Evolutionary conservation across 2,888 invertebrate genomes (phyloP).

Genomic region (Meliscaeva auricollis): DNA sequence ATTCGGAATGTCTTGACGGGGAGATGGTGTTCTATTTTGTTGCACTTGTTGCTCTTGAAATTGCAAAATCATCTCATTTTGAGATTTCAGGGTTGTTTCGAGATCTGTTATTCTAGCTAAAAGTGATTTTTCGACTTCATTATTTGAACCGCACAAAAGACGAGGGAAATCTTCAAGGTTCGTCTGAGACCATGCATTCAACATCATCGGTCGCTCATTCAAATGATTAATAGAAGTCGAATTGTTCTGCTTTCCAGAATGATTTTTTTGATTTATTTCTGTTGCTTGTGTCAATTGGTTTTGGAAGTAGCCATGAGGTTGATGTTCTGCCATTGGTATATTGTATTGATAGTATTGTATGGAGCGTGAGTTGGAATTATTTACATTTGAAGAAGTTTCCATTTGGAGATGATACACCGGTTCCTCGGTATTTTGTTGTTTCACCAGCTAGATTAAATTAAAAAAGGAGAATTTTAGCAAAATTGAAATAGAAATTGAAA

Average conservation of each 20-base stretch:
- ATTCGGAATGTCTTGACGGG: slow-evolving; percentile 50
- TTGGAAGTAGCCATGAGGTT: not conserved
- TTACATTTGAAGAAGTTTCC: not conserved
- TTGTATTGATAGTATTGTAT: slow-evolving; percentile 15
- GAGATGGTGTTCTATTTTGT: slow-evolving; percentile 11
- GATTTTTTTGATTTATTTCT: not conserved
- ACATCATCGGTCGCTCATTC: slow-evolving; percentile 27
- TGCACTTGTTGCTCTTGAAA: not conserved
- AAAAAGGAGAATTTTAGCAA: not conserved
- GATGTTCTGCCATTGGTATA: slow-evolving; percentile 9
- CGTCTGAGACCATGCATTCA: slow-evolving; percentile 48
- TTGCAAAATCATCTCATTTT: slow-evolving; percentile 7
- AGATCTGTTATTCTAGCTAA: slow-evolving; percentile 33
- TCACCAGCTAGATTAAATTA: not conserved
- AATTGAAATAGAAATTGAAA: not conserved
- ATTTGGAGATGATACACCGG: slow-evolving; percentile 22
- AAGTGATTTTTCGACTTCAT: slow-evolving; percentile 5
- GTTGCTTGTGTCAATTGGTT: not conserved
- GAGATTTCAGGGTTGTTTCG: slow-evolving; percentile 4
- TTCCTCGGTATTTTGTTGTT: slow-evolving; percentile 4
- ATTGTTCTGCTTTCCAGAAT: not conserved
- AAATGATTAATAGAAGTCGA: not conserved
- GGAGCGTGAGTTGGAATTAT: not conserved
- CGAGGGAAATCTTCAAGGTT: slow-evolving; percentile 3
- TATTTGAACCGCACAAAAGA: not conserved